These are phyloP conservation scores for Himalopsyche anomala DNA, from an alignment of 2,888 invertebrate genomes.

Conservation along the genomic window DNA sequence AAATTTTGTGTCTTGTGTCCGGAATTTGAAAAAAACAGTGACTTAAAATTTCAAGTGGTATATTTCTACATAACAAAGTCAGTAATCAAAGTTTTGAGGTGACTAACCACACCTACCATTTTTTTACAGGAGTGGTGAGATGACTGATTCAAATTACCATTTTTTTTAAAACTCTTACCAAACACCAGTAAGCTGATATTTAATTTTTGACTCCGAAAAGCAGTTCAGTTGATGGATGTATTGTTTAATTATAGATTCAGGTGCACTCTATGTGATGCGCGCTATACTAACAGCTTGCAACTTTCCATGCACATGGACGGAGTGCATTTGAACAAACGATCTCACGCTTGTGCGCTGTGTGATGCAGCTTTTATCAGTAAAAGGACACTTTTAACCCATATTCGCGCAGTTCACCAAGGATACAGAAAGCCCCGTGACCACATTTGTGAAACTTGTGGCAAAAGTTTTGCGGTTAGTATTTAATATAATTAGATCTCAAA, in stretches of 20 bases:
- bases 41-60: too few relatives aligned
- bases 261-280: constrained; percentile 70
- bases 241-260: constrained; percentile 67
- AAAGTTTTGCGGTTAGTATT: constrained; percentile 70
- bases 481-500: background rate
- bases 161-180: too few relatives aligned
- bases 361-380: constrained; percentile 73
- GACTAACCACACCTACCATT: too few relatives aligned
- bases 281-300: constrained; percentile 67
- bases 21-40: too few relatives aligned
- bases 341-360: constrained; percentile 72
- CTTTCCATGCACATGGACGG: constrained; percentile 69
- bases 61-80: too few relatives aligned
- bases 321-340: constrained; percentile 71
- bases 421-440: constrained; percentile 63
- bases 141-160: too few relatives aligned
- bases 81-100: too few relatives aligned
- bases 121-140: too few relatives aligned
- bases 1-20: too few relatives aligned
- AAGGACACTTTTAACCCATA: constrained; percentile 71
- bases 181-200: too few relatives aligned
- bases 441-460: constrained; percentile 71
- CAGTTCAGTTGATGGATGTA: too few relatives aligned
- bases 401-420: constrained; percentile 69
- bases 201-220: too few relatives aligned